Base-by-base conservation (phyloP, 2,113 vertebrate genomes). In the Myiozetetes cayanensis region DNA sequence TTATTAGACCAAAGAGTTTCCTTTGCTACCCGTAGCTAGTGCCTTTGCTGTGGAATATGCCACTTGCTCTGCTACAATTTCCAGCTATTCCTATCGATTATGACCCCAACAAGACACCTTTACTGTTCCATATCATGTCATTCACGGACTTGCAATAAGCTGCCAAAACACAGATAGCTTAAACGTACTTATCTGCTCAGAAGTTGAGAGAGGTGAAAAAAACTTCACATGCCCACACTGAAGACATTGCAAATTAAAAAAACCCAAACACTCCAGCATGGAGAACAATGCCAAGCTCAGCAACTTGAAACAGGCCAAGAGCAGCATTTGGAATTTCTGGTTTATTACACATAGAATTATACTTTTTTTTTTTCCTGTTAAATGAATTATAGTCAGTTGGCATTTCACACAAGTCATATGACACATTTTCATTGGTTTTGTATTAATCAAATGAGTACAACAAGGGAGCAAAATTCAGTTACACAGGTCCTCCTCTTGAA, bases 291-390 rank as follows among this genome's bases (percentile, higher is more conserved):
- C 85, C 90, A 75, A 61, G 31, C 30, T 62, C 83, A 67, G 88
- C 47, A 66, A 66, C 79, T 44, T 49, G 14, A 86, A 92, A 90
- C 4, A 84, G 83, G 73, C 80, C 79, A 84, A 73, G 33, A 93
- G 79, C 10, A 93, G 86, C 72, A 72, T 75, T 94, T 82, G 86
- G 72, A 78, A 81, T 67, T 90, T 88, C 75, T 89, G 44, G 47
- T 96, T 95, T 93, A 92, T 86, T 95, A 94, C 52, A 94, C 43
- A 35, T 3, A 63, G 72, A 88, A 70, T 43, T 50, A 90, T 52
- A 89, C 4, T 44, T 75, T 11, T 24, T 47, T 18, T 31, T 55
- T 44, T 67, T 44, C 63, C 39, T 56, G 53, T 78, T 8, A 56
- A 93, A 92, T 56, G 62, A 89, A 74, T 19, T 46, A 55, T 35